Evolutionary conservation across 2,797 vertebrate genomes (phyloP).

Genomic region (Pseudochirops corinnae): DNA sequence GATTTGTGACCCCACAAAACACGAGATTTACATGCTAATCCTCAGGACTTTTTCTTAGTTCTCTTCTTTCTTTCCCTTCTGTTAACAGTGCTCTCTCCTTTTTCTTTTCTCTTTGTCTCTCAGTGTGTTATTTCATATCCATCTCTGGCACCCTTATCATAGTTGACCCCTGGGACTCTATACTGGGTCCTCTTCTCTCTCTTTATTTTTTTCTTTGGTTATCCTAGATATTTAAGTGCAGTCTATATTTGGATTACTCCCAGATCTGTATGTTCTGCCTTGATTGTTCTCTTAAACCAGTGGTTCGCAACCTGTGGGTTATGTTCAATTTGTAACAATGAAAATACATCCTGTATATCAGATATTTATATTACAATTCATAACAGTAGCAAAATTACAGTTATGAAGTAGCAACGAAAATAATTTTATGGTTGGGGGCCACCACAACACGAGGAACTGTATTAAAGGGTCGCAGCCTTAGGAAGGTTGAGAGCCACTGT

Average conservation of each 20-base stretch:
- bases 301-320: too few species aligned
- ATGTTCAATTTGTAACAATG: too few species aligned
- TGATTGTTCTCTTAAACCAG: background rate
- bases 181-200: background rate
- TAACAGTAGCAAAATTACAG: too few species aligned
- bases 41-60: background rate
- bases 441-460: too few species aligned
- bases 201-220: background rate
- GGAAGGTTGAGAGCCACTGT: too few species aligned
- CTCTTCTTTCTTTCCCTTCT: background rate
- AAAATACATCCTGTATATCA: too few species aligned
- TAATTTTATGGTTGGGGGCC: too few species aligned
- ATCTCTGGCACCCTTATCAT: background rate
- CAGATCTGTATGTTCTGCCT: background rate
- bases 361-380: too few species aligned
- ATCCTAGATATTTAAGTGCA: background rate
- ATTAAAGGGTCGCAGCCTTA: too few species aligned
- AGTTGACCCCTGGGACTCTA: background rate
- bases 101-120: background rate
- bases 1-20: background rate
- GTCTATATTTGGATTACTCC: background rate
- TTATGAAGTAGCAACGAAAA: too few species aligned
- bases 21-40: background rate
- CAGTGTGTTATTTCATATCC: background rate
- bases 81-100: background rate